phyloP scores from a whole-genome alignment of 2,113 vertebrate species.

The Alethe castanea region DNA sequence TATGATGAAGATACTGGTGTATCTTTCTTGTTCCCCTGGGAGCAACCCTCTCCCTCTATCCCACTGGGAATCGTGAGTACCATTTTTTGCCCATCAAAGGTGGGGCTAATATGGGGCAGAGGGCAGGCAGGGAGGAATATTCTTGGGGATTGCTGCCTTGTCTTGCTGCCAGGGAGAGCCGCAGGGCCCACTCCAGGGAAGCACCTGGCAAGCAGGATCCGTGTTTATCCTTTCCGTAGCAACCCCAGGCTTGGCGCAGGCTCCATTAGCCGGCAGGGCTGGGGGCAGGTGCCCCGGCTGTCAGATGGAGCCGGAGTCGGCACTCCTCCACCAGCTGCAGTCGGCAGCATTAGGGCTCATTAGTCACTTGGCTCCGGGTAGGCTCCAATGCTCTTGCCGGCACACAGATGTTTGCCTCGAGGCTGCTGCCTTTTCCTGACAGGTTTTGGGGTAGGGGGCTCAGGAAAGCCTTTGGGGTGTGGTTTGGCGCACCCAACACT shows the following conservation, averaged over 20 bases:
- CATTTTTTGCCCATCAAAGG: neutral
- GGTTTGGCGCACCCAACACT: accelerated
- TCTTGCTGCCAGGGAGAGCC: neutral
- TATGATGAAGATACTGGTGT: accelerated
- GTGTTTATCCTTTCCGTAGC: slow-evolving; percentile 32
- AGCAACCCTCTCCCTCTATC: neutral
- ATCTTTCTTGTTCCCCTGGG: accelerated
- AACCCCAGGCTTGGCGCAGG: neutral
- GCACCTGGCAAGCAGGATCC: neutral
- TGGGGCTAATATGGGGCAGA: neutral
- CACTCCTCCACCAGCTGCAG: neutral
- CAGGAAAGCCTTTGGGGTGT: neutral
- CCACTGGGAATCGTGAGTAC: accelerated
- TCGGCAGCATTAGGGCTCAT: slow-evolving; percentile 30
- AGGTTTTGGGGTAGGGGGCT: neutral
- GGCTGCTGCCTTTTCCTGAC: neutral
- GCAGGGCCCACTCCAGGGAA: neutral
- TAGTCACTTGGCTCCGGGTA: neutral
- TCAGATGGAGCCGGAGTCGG: neutral
- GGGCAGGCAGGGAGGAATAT: neutral
- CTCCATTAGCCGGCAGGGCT: slow-evolving; percentile 7
- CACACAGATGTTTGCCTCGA: neutral
- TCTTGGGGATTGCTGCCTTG: neutral
- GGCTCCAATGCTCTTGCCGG: neutral
- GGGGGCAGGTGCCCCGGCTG: neutral